Evolutionary conservation across 2,888 invertebrate species (phyloP).

Genomic region (Tenodera sinensis): DNA sequence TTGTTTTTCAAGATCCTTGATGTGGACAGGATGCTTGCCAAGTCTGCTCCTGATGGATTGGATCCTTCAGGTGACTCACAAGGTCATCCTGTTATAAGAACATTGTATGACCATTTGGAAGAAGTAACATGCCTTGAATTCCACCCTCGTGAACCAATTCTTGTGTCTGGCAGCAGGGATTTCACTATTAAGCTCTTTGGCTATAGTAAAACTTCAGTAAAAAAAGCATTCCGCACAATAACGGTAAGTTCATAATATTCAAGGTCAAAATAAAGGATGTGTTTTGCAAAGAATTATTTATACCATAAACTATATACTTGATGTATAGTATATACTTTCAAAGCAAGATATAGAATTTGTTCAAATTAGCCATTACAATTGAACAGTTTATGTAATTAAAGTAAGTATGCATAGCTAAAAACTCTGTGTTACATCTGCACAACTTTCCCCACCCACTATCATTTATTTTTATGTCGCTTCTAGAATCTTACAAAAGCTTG

Average conservation of each 20-base stretch:
- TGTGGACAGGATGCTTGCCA: conserved; percentile 98
- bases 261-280: not conserved
- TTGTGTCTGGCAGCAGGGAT: conserved; percentile 93
- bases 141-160: conserved; percentile 90
- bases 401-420: too few relatives aligned
- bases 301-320: too few relatives aligned
- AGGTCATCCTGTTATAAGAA: conserved; percentile 96
- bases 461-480: too few relatives aligned
- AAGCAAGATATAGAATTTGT: not conserved
- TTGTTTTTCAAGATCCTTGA: conserved; percentile 72
- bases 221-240: conserved; percentile 94
- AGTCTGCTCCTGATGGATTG: conserved; percentile 89
- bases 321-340: not conserved
- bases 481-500: too few relatives aligned
- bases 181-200: conserved; percentile 95
- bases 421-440: too few relatives aligned
- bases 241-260: conserved; percentile 55
- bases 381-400: too few relatives aligned
- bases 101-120: conserved; percentile 94
- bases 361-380: too few relatives aligned
- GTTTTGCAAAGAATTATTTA: too few relatives aligned
- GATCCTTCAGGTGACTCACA: conserved; percentile 78
- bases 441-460: too few relatives aligned
- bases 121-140: conserved; percentile 97
- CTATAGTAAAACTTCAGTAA: conserved; percentile 96